Base-by-base conservation (phyloP, 1,140 invertebrate genomes). In the Ganaspis sp. region DNA sequence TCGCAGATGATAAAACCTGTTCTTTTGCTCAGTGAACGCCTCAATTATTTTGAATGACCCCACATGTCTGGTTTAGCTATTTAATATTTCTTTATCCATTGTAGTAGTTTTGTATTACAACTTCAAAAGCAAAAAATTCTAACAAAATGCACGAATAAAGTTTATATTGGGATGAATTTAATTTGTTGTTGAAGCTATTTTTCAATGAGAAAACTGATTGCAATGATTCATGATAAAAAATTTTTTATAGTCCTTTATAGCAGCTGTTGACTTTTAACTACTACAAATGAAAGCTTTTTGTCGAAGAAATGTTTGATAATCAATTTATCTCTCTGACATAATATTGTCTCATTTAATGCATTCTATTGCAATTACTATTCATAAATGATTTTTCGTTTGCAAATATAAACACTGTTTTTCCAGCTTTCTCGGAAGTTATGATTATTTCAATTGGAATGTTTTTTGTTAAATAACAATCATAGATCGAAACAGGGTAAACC, bases 241-340 rank as follows among this genome's bases (percentile, higher is more conserved):
- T 49, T 49, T 15, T 49, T 49, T 49, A 49, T 49, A 49, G 12
- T 15, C 12, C 45, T 15, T 4, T 11, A 45, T 15, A 15, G 12
- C 29, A 34, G 29, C 29, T 45, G n/a, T 3, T n/a, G 45, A 49
- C 17, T 49, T 49, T 49, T 49, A 49, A 17, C 45, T 17, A 49
- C 45, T 49, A n/a, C 45, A 49, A 49, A 49, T 49, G 45, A 49
- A 49, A n/a, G 45, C 45, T 49, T 49, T 49, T n/a, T 49, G 45
- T 49, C 17, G 0, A 5, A 1, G n/a, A 49, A 49, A 15, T 49
- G 45, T 49, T 49, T 49, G 17, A 49, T 49, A 49, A 49, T 49
- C 45, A 49, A 49, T 49, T 49, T 49, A 49, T 49, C 45, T 49
- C 45, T 1, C n/a, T 49, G 45, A 49, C 45, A 49, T 49, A 49